Percentiles rank a stretch among this genome's conserved stretches.
phyloP scores from a whole-genome alignment of 2,113 vertebrate species.

The Ophthalmolycus amberensis region DNA sequence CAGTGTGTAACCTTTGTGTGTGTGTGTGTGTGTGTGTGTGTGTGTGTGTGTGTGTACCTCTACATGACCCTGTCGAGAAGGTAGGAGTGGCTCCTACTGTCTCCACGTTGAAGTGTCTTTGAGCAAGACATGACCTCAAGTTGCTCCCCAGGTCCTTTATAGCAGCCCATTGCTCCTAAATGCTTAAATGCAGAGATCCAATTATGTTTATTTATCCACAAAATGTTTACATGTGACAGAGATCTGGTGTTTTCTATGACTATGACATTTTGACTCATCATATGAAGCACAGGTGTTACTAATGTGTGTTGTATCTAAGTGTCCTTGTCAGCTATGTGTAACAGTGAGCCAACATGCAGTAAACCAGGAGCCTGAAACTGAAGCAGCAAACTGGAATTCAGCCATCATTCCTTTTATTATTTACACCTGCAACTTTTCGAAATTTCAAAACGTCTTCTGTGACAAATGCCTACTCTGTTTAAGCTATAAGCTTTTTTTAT shows the following conservation, averaged over 20 bases:
- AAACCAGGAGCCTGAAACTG: background rate
- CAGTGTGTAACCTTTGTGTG: slow-evolving; percentile 3
- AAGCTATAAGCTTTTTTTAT: background rate
- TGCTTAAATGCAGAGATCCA: too few species aligned
- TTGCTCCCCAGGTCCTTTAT: background rate
- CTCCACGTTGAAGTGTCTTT: background rate
- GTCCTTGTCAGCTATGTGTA: background rate
- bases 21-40: background rate
- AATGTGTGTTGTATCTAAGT: background rate
- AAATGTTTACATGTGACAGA: slow-evolving; percentile 1
- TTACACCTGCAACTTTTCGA: background rate
- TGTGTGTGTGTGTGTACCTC: background rate
- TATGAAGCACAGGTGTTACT: background rate
- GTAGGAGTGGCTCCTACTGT: background rate
- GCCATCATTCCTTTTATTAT: background rate
- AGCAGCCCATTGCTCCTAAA: too few species aligned
- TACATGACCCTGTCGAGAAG: background rate
- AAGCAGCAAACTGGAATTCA: background rate
- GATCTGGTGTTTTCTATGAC: background rate
- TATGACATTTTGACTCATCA: background rate
- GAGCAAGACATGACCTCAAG: background rate
- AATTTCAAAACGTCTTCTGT: background rate
- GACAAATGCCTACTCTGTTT: background rate
- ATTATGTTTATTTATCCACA: background rate
- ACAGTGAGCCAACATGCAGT: background rate